Conservation (phyloP, 2,888 invertebrate genomes). For the Pogonocherus hispidulus region DNA sequence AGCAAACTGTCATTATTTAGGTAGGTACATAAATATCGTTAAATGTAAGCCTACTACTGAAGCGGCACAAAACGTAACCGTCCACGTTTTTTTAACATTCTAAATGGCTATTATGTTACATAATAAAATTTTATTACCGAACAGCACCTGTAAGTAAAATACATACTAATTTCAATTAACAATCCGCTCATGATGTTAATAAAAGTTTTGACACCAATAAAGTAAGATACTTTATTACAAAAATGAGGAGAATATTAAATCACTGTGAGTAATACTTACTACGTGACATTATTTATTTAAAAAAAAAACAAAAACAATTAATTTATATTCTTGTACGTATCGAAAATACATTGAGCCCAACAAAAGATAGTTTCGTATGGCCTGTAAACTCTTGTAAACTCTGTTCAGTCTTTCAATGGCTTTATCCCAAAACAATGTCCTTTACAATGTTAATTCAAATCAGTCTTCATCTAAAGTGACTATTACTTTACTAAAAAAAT, state of each 20-base stretch:
- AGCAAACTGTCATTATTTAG: background rate
- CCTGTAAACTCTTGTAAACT: too few species aligned
- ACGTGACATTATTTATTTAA: slow-evolving; percentile 45
- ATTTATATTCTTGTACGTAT: slow-evolving; percentile 4
- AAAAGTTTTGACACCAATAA: slow-evolving; percentile 48
- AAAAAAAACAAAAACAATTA: background rate
- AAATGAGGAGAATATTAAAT: slow-evolving; percentile 50
- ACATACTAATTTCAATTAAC: slow-evolving; percentile 46
- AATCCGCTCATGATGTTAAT: slow-evolving; percentile 48
- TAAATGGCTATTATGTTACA: background rate
- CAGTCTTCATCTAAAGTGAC: too few species aligned
- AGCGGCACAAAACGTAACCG: background rate
- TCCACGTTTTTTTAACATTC: slow-evolving; percentile 3
- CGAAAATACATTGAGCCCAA: too few species aligned
- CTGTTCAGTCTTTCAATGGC: too few species aligned
- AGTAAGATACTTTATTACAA: slow-evolving; percentile 46
- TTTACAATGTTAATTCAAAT: too few species aligned
- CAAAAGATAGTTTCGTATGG: too few species aligned
- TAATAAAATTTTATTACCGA: slow-evolving; percentile 43
- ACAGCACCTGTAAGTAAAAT: slow-evolving; percentile 29
- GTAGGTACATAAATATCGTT: background rate
- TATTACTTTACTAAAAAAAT: too few species aligned
- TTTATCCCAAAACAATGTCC: too few species aligned
- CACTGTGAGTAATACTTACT: slow-evolving; percentile 47
- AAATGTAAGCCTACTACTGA: background rate